Evolutionary conservation across 2,797 vertebrate genomes (phyloP).

Genomic region (Catharus ustulatus): DNA sequence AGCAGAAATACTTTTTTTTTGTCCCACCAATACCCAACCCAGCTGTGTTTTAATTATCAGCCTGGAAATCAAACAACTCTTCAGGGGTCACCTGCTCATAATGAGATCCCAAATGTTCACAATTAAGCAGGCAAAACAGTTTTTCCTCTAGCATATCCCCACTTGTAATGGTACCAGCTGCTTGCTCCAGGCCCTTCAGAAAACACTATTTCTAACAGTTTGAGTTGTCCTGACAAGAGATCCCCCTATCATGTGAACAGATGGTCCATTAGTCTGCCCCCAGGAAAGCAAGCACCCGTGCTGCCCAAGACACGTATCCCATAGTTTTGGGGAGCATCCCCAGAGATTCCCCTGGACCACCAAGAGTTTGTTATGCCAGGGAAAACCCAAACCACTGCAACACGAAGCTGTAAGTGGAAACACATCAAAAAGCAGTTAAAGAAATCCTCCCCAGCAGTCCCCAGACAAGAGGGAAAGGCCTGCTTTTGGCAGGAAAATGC

Average conservation of each 20-base stretch:
- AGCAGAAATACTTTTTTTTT: neutral
- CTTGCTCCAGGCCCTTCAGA: neutral
- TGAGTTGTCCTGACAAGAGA: neutral
- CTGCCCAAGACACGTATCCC: constrained; percentile 37
- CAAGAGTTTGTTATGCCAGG: constrained; percentile 40
- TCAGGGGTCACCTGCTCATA: neutral
- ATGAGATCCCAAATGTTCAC: rapidly evolving
- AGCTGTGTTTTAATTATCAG: neutral
- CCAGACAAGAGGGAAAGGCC: constrained; percentile 78
- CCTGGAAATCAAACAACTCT: neutral
- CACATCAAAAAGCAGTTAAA: constrained; percentile 78
- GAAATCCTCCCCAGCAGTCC: constrained; percentile 76
- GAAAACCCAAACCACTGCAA: constrained; percentile 45
- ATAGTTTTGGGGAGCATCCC: constrained; percentile 46
- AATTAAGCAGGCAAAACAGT: neutral
- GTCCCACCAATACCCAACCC: neutral
- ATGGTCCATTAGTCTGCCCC: neutral
- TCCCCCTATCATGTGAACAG: neutral
- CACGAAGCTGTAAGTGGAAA: constrained; percentile 73
- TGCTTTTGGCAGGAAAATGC: constrained; percentile 72
- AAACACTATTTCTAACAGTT: neutral
- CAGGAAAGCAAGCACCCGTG: constrained; percentile 40
- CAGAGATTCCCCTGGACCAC: constrained; percentile 22
- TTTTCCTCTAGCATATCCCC: neutral
- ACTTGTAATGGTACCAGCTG: neutral